Conservation (phyloP, 2,888 invertebrate genomes). For the Aethes cnicana region DNA sequence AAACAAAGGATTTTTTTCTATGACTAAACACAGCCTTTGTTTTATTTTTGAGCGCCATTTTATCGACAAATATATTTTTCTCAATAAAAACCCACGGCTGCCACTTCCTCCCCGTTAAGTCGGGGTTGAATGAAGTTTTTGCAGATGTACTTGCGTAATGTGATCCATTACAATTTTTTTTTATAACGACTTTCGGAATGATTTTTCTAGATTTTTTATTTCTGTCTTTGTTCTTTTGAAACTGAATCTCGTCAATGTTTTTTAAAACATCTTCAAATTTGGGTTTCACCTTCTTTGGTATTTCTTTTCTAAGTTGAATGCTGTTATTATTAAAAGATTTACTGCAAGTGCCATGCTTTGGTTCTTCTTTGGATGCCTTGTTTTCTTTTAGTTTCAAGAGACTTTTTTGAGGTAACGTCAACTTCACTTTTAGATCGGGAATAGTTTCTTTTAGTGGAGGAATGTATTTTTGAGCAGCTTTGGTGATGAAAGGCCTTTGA, state of each 20-base stretch:
- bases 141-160: conserved; percentile 71
- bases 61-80: conserved; percentile 70
- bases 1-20: conserved; percentile 64
- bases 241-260: conserved; percentile 76
- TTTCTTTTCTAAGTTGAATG: conserved; percentile 39
- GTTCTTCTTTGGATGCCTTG: conserved; percentile 64
- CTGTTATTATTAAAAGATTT: conserved; percentile 42
- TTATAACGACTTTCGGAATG: conserved; percentile 77
- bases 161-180: conserved; percentile 72
- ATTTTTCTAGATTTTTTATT: conserved; percentile 60
- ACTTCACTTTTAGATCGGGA: conserved; percentile 69
- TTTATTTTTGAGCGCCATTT: conserved; percentile 70
- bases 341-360: conserved; percentile 46
- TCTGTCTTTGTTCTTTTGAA: conserved; percentile 69
- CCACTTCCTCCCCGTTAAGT: conserved; percentile 77
- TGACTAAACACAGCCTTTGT: conserved; percentile 66
- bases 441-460: conserved; percentile 69
- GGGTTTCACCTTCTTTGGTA: conserved; percentile 68
- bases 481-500: conserved; percentile 67
- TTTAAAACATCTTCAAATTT: conserved; percentile 80
- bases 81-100: conserved; percentile 79
- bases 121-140: conserved; percentile 63
- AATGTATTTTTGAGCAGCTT: conserved; percentile 79
- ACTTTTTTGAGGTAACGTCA: conserved; percentile 70
- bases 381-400: conserved; percentile 68